These are phyloP conservation scores for Eudasyphora cyanicolor DNA, from an alignment of 2,888 invertebrate genomes.

Conservation along the genomic window DNA sequence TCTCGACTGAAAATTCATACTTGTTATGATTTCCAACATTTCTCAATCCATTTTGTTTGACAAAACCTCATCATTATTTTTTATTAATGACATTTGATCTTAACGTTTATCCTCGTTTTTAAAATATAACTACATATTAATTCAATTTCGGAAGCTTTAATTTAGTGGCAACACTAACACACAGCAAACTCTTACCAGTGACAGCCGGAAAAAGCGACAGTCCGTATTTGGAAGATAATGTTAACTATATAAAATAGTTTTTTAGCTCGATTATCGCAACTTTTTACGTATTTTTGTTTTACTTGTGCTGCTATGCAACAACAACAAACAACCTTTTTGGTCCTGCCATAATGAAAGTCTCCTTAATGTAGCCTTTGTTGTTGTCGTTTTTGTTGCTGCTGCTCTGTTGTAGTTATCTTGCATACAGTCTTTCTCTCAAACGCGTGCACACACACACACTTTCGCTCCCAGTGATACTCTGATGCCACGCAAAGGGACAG, in stretches of 20 bases:
- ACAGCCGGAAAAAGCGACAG: constrained; percentile 8
- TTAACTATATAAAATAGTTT: constrained; percentile 33
- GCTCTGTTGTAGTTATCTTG: constrained; percentile 33
- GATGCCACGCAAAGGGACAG: constrained; percentile 33
- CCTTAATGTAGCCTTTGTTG: constrained; percentile 7
- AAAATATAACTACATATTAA: too few species aligned
- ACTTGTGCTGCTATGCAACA: constrained; percentile 56
- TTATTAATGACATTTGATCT: too few species aligned
- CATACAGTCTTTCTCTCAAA: constrained; percentile 34
- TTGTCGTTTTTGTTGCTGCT: constrained; percentile 25
- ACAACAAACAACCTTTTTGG: constrained; percentile 59
- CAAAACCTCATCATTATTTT: too few species aligned
- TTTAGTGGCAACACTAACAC: background rate
- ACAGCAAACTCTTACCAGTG: background rate
- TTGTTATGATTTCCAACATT: too few species aligned
- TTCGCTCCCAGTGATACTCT: background rate
- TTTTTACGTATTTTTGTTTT: constrained; percentile 59
- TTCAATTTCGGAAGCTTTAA: too few species aligned
- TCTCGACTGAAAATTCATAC: too few species aligned
- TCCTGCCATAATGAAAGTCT: constrained; percentile 5
- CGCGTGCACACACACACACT: background rate
- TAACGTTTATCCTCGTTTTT: too few species aligned
- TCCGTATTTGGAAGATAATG: constrained; percentile 37
- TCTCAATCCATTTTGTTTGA: too few species aligned
- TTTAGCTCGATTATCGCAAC: constrained; percentile 45